Base-by-base conservation (phyloP, 2,797 vertebrate species). In the Adrianichthys oophorus region DNA sequence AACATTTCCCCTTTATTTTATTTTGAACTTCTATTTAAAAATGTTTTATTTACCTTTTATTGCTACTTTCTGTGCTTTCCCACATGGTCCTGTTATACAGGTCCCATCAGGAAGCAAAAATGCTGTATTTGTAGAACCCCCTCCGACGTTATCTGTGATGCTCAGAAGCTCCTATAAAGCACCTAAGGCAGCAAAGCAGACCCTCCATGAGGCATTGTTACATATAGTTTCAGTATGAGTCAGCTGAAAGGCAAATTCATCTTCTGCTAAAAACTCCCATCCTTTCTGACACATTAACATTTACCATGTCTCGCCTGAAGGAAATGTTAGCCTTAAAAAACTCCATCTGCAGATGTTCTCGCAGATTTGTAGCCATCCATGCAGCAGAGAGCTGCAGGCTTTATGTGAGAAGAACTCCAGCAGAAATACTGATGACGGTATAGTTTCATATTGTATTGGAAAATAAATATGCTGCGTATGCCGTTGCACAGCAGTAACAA, bases 1-100 rank as follows among this genome's bases (percentile, higher is more conserved):
- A 21, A 14, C 5, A 47, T 87, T 84, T 76, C 75, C 82, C 86
- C 78, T 54, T 53, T 67, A 86, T 90, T 89, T 88, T 87, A 90
- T 78, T 47, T 47, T 6, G 12, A 5, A 14, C 5, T 14, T 21
- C 5, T 1, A 7, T 29, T 26, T 29, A 19, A 5, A 18, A 47
- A 13, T 21, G 18, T 7, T 47, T 47, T 47, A 18, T 47, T 5
- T 47, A 14, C 32, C 16, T 29, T 12, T n/a, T 84, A 70, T 82
- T 82, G 23, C 5, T 23, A 23, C 12, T 47, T 14, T 5, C 2
- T 13, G 45, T 21, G 1, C 18, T 23, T 47, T 23, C 45, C 6
- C 18, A 65, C 41, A n/a, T 48, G 16, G 52, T 45, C 42, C 14
- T 18, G 37, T 46, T 57, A 26, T 23, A 49, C 29, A 41, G 23